Evolutionary conservation across 2,888 invertebrate species (phyloP), one percentile per base, ranked within the genome.

Genomic region (Lamellibrachia satsuma): DNA sequence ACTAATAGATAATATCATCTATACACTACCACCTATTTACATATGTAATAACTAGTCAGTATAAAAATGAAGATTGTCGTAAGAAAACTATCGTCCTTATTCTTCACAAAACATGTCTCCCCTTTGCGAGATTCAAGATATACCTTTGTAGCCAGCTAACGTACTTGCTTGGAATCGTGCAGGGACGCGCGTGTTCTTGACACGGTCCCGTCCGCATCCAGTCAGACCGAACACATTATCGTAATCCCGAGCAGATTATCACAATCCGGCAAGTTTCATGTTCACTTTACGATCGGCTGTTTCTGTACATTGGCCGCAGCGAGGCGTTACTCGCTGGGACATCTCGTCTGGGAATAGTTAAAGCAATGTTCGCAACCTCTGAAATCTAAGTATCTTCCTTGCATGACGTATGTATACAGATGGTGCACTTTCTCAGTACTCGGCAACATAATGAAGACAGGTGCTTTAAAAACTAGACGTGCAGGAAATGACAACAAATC

Each of bases 231-330:
- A 39, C 39, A 39, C 39, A 75, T 75, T 75, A 75, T 75, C 75
- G 75, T 75, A 75, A 75, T 75, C 75, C 75, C n/a, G 22, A 75
- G 75, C n/a, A 75, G 75, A 75, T 75, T 75, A 75, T 75, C 75
- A 22, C n/a, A 75, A 75, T 75, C 75, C n/a, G 75, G 15, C n/a
- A 15, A 22, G 75, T 75, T 75, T 75, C 75, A 15, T 75, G 75
- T 75, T 75, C 75, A n/a, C 75, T 2, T 75, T 39, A 39, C 39
- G 39, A 39, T 39, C 0, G 39, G 39, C 39, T 75, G 75, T 75
- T 75, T 75, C 75, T n/a, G 75, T 75, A n/a, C n/a, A 3, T 75
- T 22, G 22, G 75, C 75, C 3, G 75, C 22, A n/a, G 6, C 75
- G 75, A 75, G n/a, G 75, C 75, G 22, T n/a, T n/a, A 22, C 75